Evolutionary conservation across 2,113 vertebrate species (phyloP).

Genomic region (Fregetta grallaria): DNA sequence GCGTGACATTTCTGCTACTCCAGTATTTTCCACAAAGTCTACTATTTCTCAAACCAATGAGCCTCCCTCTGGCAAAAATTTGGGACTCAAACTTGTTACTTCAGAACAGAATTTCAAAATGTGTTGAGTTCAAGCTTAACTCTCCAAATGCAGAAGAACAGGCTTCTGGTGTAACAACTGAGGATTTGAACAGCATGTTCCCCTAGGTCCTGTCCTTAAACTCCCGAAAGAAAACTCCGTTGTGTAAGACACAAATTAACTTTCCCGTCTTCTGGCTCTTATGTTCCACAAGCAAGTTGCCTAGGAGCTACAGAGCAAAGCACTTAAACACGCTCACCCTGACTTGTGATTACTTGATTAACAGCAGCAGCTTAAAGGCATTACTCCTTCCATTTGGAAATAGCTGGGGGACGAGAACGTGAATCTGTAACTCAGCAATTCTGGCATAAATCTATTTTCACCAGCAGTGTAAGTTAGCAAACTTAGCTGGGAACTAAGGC

Average conservation of each 20-base stretch:
- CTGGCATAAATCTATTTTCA: not conserved
- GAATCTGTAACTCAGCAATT: not conserved
- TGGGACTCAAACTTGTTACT: not conserved
- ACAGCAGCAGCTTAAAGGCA: not conserved
- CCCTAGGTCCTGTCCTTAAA: not conserved
- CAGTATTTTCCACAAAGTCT: not conserved
- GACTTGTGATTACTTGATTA: not conserved
- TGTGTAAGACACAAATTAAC: not conserved
- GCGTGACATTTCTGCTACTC: not conserved
- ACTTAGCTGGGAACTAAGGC: not conserved
- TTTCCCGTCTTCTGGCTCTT: not conserved
- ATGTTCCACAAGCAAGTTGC: not conserved
- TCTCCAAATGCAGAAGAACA: not conserved
- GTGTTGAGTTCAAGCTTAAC: not conserved
- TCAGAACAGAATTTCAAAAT: not conserved
- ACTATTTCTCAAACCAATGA: not conserved
- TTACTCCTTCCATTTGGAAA: not conserved
- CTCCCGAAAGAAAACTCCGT: not conserved
- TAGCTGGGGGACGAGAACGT: not conserved
- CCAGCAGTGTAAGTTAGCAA: not conserved
- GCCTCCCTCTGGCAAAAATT: not conserved
- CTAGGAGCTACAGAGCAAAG: not conserved
- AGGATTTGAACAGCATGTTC: not conserved
- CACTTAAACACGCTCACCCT: not conserved
- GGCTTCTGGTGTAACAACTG: not conserved